Evolutionary conservation across 2,797 vertebrate genomes (phyloP), one percentile per base, ranked within the genome.

Genomic region (Coilia nasus): DNA sequence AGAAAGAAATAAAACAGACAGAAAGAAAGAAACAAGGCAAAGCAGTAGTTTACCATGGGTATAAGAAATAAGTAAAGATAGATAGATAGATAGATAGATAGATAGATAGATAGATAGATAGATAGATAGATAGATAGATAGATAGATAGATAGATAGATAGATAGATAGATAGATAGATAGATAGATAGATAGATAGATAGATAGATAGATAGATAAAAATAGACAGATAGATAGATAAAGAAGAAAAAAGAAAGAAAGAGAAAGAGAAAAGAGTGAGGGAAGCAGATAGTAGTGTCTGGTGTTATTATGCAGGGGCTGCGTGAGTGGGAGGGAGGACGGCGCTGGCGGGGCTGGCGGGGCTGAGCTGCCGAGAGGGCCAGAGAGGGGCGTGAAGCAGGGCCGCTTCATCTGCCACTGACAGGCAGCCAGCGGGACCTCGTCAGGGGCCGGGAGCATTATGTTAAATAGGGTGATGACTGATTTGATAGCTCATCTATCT

Each of bases 401-500:
- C 71, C 71, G 15, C 71, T 78, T 41, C 71, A 78, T 78, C 71
- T 35, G 71, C 64, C 81, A 85, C 89, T 86, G 5, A 84, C 78
- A 4, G 90, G 85, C 62, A 86, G 86, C 86, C 88, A 90, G 87
- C 85, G 88, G 88, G 93, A 90, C 84, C 62, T 81, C 0, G 88
- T 90, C 87, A 90, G 71, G 86, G 89, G 86, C 86, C 31, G 75
- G 92, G 87, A 85, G 83, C 86, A 89, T 91, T 90, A 89, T 14
- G 54, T 86, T 90, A 89, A 86, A 90, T 64, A 90, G 56, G 85
- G 57, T 87, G 86, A 91, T 86, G 87, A 93, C 92, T 90, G 89
- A 93, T 56, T 87, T 88, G 88, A 90, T 90, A 21, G 62, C 89
- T 89, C 90, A 90, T 92, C 89, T 87, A 87, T 91, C 91, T 90